Conservation (phyloP, 2,113 vertebrate genomes). For the Mellivora capensis region DNA sequence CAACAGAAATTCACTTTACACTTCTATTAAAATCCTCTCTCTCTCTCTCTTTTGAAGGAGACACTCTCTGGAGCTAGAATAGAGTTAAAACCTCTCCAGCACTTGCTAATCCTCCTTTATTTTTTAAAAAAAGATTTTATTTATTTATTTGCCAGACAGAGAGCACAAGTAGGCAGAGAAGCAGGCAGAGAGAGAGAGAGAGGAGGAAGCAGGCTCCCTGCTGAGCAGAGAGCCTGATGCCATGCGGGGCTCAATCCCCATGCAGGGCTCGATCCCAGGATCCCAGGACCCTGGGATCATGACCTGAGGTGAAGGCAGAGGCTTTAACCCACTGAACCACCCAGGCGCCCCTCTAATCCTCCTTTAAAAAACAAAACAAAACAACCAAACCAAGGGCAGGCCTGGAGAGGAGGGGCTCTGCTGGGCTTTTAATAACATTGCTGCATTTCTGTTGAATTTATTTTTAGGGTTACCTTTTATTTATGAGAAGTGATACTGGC, state of each 20-base stretch:
- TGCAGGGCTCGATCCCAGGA: too few relatives aligned
- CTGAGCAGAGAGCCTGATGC: too few relatives aligned
- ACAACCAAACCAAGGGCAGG: conserved; percentile 21
- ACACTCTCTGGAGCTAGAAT: conserved; percentile 8
- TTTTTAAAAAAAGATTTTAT: too few relatives aligned
- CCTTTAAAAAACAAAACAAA: neutral
- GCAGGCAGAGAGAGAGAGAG: too few relatives aligned
- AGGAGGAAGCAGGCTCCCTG: too few relatives aligned
- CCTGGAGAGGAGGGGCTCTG: neutral
- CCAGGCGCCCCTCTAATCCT: too few relatives aligned
- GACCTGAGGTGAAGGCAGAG: too few relatives aligned
- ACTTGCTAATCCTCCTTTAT: neutral
- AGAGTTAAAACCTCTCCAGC: conserved; percentile 9
- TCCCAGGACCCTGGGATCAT: too few relatives aligned
- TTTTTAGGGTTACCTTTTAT: conserved; percentile 58
- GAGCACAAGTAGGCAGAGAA: too few relatives aligned
- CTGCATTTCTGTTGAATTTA: conserved; percentile 28
- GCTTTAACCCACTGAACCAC: too few relatives aligned
- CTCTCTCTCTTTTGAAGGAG: neutral
- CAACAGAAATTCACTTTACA: neutral
- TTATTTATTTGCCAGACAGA: too few relatives aligned
- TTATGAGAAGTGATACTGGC: conserved; percentile 52
- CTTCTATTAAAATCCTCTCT: neutral
- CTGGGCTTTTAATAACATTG: neutral
- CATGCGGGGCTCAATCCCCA: too few relatives aligned